A percentile compares a stretch with the other conserved stretches of the same genome.
Evolutionary conservation across 2,888 invertebrate species (phyloP).

Genomic region (Ochropleura leucogaster): DNA sequence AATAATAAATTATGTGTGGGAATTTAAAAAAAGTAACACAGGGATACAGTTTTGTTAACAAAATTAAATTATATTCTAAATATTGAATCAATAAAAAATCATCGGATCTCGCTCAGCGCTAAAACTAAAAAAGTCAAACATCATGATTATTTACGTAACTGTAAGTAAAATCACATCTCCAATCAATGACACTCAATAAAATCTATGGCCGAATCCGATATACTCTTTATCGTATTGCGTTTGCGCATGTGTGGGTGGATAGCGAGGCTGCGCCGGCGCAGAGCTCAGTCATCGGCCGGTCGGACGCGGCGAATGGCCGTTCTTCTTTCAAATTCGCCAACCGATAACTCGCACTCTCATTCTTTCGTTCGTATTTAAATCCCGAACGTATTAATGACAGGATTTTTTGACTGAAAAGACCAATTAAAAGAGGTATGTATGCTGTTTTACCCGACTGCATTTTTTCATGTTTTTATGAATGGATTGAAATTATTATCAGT

Average conservation of each 20-base stretch:
- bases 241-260: slow-evolving; percentile 72
- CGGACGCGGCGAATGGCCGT: slow-evolving; percentile 78
- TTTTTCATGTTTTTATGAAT: slow-evolving; percentile 14
- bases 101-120: background rate
- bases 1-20: background rate
- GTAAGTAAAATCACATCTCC: slow-evolving; percentile 69
- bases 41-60: background rate
- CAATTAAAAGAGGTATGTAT: slow-evolving; percentile 55
- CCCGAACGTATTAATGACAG: slow-evolving; percentile 29
- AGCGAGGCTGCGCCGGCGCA: slow-evolving; percentile 73
- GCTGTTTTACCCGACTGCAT: too few relatives aligned
- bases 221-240: slow-evolving; percentile 71
- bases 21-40: background rate
- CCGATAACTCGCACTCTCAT: slow-evolving; percentile 42
- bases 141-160: slow-evolving; percentile 7
- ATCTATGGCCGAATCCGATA: slow-evolving; percentile 75
- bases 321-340: slow-evolving; percentile 69
- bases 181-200: slow-evolving; percentile 71
- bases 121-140: slow-evolving; percentile 15
- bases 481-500: slow-evolving; percentile 16
- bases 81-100: background rate
- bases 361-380: slow-evolving; percentile 24
- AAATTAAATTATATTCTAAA: background rate
- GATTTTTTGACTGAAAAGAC: slow-evolving; percentile 29
- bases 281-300: slow-evolving; percentile 83